Evolutionary conservation across 23 tunicate species (phyloP).

Genomic region (Botrylloides violaceus): DNA sequence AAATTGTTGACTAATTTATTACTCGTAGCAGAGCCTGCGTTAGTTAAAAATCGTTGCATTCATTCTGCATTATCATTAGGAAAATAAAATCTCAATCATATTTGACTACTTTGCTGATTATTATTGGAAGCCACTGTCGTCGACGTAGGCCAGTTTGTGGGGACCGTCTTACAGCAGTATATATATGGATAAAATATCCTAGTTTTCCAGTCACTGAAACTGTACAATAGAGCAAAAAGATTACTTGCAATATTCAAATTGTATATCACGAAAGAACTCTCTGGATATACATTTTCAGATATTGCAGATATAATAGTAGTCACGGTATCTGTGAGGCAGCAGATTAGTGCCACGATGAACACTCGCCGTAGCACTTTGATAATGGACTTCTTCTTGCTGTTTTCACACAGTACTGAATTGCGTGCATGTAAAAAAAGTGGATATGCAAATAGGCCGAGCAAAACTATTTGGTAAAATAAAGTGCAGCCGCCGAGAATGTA

Average conservation of each 20-base stretch:
- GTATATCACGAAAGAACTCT: neutral
- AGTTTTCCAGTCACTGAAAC: slow-evolving; percentile 13
- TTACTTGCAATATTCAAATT: slow-evolving; percentile 7
- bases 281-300: slow-evolving; percentile 12
- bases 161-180: neutral
- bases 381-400: neutral
- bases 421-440: neutral
- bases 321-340: slow-evolving; percentile 3
- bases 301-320: slow-evolving; percentile 1
- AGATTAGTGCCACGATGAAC: neutral
- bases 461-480: neutral
- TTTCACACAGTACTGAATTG: neutral
- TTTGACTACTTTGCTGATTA: neutral
- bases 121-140: slow-evolving; percentile 3
- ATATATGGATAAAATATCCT: slow-evolving; percentile 5
- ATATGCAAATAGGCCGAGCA: slow-evolving; percentile 9
- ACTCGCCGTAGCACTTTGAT: slow-evolving; percentile 3
- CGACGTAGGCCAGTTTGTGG: neutral
- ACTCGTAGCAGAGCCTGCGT: too few species aligned
- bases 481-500: slow-evolving; percentile 11
- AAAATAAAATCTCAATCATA: too few species aligned
- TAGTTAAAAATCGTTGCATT: too few species aligned
- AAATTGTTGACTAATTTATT: too few species aligned
- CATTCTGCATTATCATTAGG: too few species aligned
- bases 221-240: slow-evolving; percentile 3